These are phyloP conservation scores for Trididemnum nubilum DNA, from an alignment of 23 tunicate species.

Conservation along the genomic window DNA sequence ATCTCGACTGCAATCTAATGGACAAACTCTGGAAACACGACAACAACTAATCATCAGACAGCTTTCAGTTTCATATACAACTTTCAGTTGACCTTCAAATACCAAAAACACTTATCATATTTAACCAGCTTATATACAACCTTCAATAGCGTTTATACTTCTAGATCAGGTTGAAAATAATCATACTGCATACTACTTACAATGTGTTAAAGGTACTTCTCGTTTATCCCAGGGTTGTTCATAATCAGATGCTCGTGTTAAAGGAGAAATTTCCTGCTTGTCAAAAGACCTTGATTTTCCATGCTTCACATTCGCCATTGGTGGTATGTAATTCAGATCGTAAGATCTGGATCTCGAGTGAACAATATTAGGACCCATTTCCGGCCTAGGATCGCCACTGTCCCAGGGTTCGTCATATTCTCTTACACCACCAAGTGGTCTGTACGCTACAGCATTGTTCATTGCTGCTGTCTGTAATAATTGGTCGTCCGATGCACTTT, in stretches of 20 bases:
- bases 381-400: constrained; percentile 4
- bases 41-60: too few relatives aligned
- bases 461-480: constrained; percentile 18
- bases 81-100: too few relatives aligned
- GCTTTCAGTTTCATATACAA: too few relatives aligned
- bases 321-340: constrained; percentile 33
- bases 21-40: too few relatives aligned
- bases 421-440: constrained; percentile 64
- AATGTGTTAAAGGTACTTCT: constrained; percentile 45
- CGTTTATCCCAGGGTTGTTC: constrained; percentile 70
- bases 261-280: constrained; percentile 19
- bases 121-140: too few relatives aligned
- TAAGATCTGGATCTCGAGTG: constrained; percentile 81
- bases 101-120: too few relatives aligned
- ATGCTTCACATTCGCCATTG: constrained; percentile 13
- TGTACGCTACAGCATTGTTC: constrained; percentile 7
- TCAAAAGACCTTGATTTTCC: constrained; percentile 65
- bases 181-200: constrained; percentile 19
- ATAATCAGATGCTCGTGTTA: constrained; percentile 8
- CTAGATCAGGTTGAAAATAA: not conserved
- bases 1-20: too few relatives aligned
- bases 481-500: constrained; percentile 86
- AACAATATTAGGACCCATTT: not conserved
- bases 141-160: too few relatives aligned
- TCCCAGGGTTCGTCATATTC: constrained; percentile 97